These are phyloP conservation scores for Scaptodrosophila latifasciaeformis DNA, from an alignment of 2,888 invertebrate species.

Conservation along the genomic window DNA sequence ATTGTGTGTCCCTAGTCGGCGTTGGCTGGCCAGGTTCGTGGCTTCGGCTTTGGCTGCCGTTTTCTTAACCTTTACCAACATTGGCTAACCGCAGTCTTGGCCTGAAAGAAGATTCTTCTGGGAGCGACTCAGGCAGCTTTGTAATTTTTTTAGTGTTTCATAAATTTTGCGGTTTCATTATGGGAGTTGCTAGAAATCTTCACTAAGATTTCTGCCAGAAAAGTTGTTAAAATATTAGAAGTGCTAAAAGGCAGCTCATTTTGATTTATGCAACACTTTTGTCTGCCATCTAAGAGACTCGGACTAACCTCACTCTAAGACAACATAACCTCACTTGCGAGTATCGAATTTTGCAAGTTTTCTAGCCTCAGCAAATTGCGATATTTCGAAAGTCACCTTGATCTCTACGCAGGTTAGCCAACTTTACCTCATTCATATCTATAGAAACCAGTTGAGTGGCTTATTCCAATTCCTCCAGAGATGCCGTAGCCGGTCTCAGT, in stretches of 20 bases:
- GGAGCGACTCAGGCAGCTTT: slow-evolving; percentile 24
- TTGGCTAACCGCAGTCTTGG: slow-evolving; percentile 15
- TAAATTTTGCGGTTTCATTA: slow-evolving; percentile 50
- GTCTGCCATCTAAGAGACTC: too few species aligned
- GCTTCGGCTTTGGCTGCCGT: slow-evolving; percentile 17
- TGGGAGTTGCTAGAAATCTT: slow-evolving; percentile 14
- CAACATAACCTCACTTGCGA: too few species aligned
- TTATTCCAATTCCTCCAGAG: slow-evolving; percentile 28
- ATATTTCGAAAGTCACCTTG: slow-evolving; percentile 46
- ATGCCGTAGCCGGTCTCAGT: slow-evolving; percentile 43
- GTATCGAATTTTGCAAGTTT: too few species aligned
- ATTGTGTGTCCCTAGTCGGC: slow-evolving; percentile 14
- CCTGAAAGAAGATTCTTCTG: slow-evolving; percentile 15
- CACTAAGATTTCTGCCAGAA: slow-evolving; percentile 15
- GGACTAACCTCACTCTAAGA: too few species aligned
- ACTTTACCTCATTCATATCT: background rate
- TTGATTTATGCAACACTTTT: background rate
- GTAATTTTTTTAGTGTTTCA: slow-evolving; percentile 39
- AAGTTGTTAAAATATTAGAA: slow-evolving; percentile 34
- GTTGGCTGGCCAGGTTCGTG: background rate
- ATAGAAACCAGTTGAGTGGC: slow-evolving; percentile 52
- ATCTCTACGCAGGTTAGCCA: slow-evolving; percentile 37
- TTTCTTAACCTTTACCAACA: slow-evolving; percentile 30
- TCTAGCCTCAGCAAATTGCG: too few species aligned
- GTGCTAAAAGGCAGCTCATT: background rate